Conservation (phyloP, 2,888 invertebrate species). For the Apamea sordens region DNA sequence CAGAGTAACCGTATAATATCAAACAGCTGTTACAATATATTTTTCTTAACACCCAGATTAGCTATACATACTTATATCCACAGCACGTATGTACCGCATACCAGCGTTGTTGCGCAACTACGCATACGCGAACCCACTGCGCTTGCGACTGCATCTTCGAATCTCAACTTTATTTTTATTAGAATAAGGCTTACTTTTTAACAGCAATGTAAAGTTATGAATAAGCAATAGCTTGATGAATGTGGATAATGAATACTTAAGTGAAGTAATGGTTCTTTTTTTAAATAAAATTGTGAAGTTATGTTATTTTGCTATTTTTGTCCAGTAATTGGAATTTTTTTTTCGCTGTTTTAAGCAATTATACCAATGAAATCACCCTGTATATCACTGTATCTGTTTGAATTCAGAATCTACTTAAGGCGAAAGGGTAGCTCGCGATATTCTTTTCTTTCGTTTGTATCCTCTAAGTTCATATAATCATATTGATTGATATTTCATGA, state of each 20-base stretch:
- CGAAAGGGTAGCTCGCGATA: too few species aligned
- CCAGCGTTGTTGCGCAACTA: conserved; percentile 60
- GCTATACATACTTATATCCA: conserved; percentile 21
- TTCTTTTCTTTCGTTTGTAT: too few species aligned
- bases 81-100: conserved; percentile 48
- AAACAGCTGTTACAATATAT: conserved; percentile 22
- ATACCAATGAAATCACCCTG: neutral
- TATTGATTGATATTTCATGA: too few species aligned
- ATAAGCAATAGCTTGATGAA: conserved; percentile 57
- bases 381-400: neutral
- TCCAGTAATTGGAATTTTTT: neutral
- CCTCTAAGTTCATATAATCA: too few species aligned
- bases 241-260: conserved; percentile 46
- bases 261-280: conserved; percentile 51
- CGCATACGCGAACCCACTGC: conserved; percentile 52
- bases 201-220: conserved; percentile 31
- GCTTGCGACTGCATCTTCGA: conserved; percentile 42
- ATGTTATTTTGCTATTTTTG: conserved; percentile 6
- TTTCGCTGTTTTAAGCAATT: neutral
- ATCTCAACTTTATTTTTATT: conserved; percentile 36
- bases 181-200: conserved; percentile 1
- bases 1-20: neutral
- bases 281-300: conserved; percentile 2
- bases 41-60: conserved; percentile 35
- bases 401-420: neutral